Base-by-base conservation (phyloP, 1,140 invertebrate species). In the Sarcophaga peregrina region DNA sequence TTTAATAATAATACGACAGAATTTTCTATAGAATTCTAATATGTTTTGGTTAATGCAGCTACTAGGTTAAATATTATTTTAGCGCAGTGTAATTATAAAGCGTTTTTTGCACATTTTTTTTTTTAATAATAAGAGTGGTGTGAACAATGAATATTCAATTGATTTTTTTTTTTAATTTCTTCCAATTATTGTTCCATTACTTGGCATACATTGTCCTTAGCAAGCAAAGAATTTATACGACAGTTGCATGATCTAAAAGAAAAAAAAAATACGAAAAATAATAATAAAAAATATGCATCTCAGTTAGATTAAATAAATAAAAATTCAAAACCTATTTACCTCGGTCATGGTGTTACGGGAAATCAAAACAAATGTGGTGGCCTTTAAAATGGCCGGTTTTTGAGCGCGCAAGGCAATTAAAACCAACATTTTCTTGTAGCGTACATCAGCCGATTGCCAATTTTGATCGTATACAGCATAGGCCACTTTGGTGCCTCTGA, bases 341-440 rank as follows among this genome's bases (percentile, higher is more conserved):
- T 75, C 78, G 11, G 85, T 88, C 84, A 88, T 85, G 8, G 86
- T 87, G n/a, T 82, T 20, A 82, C 86, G 87, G 0, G 87, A 87
- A 1, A 88, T 58, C 8, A 75, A 68, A 11, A 87, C 75, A 45
- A 87, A 86, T 5, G 82, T 84, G 5, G 87, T 86, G 1, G 87
- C 87, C n/a, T 84, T 86, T 0, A 88, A 13, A 17, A 76, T 82
- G 0, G 84, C 84, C 0, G 87, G 85, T 7, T 74, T 84, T 84
- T 87, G 87, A 7, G 87, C 84, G 0, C 87, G 84, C 3, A 74
- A 46, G 0, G 82, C 81, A 0, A 87, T 83, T 0, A 87, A 37
- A 13, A 87, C 82, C 0, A 88, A 83, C 85, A 88, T 87, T 72
- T 83, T 86, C 1, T 85, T 82, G 75, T 85, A 87, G 6, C 84